Evolutionary conservation across 1,140 invertebrate species (phyloP).

Genomic region (Rhynchophorus ferrugineus): DNA sequence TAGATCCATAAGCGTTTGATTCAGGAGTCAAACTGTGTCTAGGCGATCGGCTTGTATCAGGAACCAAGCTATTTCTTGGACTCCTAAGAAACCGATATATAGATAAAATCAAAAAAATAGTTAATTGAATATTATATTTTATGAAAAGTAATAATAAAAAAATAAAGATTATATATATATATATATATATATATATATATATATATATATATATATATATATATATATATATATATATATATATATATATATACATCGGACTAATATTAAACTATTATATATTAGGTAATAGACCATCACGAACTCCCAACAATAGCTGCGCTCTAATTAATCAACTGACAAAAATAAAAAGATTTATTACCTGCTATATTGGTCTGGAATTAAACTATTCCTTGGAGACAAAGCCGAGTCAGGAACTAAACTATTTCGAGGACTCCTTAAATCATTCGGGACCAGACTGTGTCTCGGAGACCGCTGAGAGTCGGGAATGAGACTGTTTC

Average conservation of each 20-base stretch:
- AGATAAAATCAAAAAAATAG: too few species aligned
- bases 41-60: constrained; percentile 48
- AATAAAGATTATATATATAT: too few species aligned
- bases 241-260: neutral
- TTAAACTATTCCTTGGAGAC: constrained; percentile 50
- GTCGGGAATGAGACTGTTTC: constrained; percentile 55
- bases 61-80: constrained; percentile 56
- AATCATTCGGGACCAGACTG: constrained; percentile 42
- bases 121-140: too few species aligned
- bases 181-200: too few species aligned
- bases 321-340: too few species aligned
- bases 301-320: too few species aligned
- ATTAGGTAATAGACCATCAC: too few species aligned
- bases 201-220: too few species aligned
- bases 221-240: neutral
- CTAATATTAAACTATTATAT: neutral
- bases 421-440: constrained; percentile 41
- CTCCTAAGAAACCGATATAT: constrained; percentile 43
- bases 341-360: too few species aligned
- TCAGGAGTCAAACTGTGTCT: constrained; percentile 53
- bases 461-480: constrained; percentile 47
- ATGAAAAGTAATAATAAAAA: too few species aligned
- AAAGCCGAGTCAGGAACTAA: constrained; percentile 39
- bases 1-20: constrained; percentile 29
- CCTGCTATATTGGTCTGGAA: constrained; percentile 48